Evolutionary conservation across 1,140 invertebrate genomes (phyloP), one percentile per base, ranked within the genome.

Genomic region (Planococcus citri): DNA sequence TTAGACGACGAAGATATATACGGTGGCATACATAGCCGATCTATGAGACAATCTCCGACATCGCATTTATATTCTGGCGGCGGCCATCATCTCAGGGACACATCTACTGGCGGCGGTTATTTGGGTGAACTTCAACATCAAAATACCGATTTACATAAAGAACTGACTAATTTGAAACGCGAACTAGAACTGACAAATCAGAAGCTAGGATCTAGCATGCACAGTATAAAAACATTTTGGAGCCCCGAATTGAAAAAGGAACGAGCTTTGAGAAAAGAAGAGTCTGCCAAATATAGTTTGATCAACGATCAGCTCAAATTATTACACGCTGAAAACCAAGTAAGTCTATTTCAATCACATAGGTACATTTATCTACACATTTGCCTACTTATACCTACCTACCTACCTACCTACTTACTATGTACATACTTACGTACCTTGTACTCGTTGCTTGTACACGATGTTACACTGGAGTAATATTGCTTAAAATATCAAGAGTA

Each of bases 201-300:
- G 80, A 98, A 98, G 80, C 83, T 99, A 72, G 94, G 94, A 76
- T 97, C 95, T 76, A 95, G 91, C 75, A 98, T 98, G 95, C 95
- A 98, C 80, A 95, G 92, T 79, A 98, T 99, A 77, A 99, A 99
- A 81, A 98, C 95, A 12, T 98, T 99, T 81, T 99, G 97, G 97
- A 97, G 94, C 79, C 97, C 97, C 0, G 97, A 99, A 79, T 83
- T 99, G 75, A 99, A 99, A 80, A 98, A 97, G 82, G 96, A 98
- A 80, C 81, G 96, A 71, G 92, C 95, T 14, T 78, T 98, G 64
- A 82, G 96, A 69, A 98, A 98, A 80, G 97, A 99, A 79, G 97
- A 99, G 81, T 94, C 92, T 76, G 92, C 94, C 75, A 97, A 97
- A 79, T 97, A 95, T 83, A 91, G 89, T 77, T 85, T 97, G 75